Percentiles rank a stretch among this genome's conserved stretches.
These are phyloP conservation scores for Aethes cnicana DNA, from an alignment of 2,888 invertebrate species.

Conservation along the genomic window DNA sequence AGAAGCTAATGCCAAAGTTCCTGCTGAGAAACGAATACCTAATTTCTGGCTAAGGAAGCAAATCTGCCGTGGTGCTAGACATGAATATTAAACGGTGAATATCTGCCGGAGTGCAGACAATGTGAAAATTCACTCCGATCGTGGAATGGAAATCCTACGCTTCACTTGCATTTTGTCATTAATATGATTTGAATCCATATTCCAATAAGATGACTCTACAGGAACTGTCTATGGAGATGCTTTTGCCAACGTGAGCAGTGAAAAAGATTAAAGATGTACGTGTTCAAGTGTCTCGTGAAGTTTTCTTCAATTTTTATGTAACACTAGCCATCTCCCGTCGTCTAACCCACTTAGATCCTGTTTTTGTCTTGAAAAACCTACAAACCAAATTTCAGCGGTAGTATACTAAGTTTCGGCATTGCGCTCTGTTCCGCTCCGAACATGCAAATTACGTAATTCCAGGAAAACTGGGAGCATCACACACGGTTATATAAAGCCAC, in stretches of 20 bases:
- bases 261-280: background rate
- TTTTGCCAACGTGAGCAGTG: constrained; percentile 7
- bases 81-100: constrained; percentile 73
- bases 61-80: constrained; percentile 54
- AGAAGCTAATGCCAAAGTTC: constrained; percentile 48
- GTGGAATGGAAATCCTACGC: constrained; percentile 67
- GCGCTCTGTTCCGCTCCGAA: no score
- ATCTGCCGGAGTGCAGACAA: constrained; percentile 63
- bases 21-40: constrained; percentile 60
- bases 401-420: no score
- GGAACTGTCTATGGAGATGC: constrained; percentile 22
- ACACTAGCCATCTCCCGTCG: no score
- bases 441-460: no score
- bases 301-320: no score
- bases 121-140: constrained; percentile 64
- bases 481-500: no score
- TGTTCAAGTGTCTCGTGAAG: no score
- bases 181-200: constrained; percentile 62
- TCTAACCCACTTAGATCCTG: no score
- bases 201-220: constrained; percentile 40
- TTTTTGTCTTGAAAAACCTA: no score
- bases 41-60: constrained; percentile 64
- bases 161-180: constrained; percentile 67
- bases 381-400: no score
- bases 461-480: no score